phyloP scores from a whole-genome alignment of 1,140 invertebrate species.

The Xylocopa sonorina region DNA sequence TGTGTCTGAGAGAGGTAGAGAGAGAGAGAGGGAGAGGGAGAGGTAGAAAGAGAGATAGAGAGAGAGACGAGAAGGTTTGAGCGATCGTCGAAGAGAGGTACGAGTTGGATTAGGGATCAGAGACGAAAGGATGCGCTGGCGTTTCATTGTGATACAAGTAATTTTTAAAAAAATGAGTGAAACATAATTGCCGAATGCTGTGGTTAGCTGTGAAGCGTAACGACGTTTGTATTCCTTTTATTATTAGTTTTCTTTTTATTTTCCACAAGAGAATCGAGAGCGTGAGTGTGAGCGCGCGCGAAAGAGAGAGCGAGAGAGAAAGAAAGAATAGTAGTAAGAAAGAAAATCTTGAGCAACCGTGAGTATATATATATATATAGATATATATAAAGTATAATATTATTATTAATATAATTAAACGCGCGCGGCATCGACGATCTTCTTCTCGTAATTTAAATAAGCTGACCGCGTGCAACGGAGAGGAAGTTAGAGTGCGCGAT shows the following conservation, averaged over 20 bases:
- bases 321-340: not conserved
- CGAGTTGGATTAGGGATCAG: slow-evolving; percentile 22
- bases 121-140: slow-evolving; percentile 70
- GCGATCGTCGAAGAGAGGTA: slow-evolving; percentile 26
- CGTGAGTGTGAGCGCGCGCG: too few relatives aligned
- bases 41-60: too few relatives aligned
- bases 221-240: slow-evolving; percentile 62
- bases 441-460: slow-evolving; percentile 51
- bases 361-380: slow-evolving; percentile 5
- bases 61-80: slow-evolving; percentile 9
- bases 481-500: not conserved
- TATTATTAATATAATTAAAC: slow-evolving; percentile 20
- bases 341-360: slow-evolving; percentile 1
- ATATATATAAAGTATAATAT: slow-evolving; percentile 16
- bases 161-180: slow-evolving; percentile 71
- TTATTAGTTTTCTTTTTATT: slow-evolving; percentile 42
- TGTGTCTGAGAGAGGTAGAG: slow-evolving; percentile 22
- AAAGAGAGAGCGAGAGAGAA: not conserved
- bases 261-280: slow-evolving; percentile 40
- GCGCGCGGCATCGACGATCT: slow-evolving; percentile 29
- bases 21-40: too few relatives aligned
- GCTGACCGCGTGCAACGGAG: slow-evolving; percentile 19
- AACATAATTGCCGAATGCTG: slow-evolving; percentile 71
- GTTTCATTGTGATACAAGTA: slow-evolving; percentile 79
- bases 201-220: slow-evolving; percentile 71